A percentile compares a stretch with the other conserved stretches of the same genome.
phyloP scores from a whole-genome alignment of 2,888 invertebrate species.

The Prosapia bicincta region DNA sequence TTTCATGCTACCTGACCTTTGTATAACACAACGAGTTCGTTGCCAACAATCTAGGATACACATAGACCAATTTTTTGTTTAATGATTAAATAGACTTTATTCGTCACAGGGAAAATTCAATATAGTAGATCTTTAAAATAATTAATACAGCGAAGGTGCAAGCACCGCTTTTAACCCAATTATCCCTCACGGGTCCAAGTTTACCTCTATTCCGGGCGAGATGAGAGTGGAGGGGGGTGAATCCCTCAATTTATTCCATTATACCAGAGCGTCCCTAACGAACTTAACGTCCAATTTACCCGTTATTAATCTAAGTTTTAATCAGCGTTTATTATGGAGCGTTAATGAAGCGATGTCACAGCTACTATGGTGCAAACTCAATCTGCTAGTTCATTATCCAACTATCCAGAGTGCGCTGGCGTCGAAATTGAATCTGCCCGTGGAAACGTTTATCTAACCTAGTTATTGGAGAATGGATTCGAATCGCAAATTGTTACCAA shows the following conservation, averaged over 20 bases:
- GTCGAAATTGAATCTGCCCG: neutral
- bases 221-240: constrained; percentile 24
- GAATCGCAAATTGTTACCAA: too few species aligned
- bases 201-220: constrained; percentile 12
- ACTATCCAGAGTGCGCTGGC: constrained; percentile 13
- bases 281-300: constrained; percentile 55
- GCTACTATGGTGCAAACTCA: neutral
- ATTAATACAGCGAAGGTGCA: neutral
- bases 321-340: constrained; percentile 44
- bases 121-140: neutral
- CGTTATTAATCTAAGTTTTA: constrained; percentile 58
- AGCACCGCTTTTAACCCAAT: constrained; percentile 8
- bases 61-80: too few species aligned
- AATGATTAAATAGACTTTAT: too few species aligned
- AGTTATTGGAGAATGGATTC: too few species aligned
- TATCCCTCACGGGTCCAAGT: constrained; percentile 14
- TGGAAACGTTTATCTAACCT: too few species aligned
- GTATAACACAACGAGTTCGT: too few species aligned
- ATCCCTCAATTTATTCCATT: constrained; percentile 30
- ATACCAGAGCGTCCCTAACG: constrained; percentile 42
- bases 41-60: too few species aligned
- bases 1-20: too few species aligned
- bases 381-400: constrained; percentile 20
- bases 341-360: constrained; percentile 19
- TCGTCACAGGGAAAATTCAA: neutral